Evolutionary conservation across 1,140 invertebrate genomes (phyloP).

Genomic region (Arctopsyche grandis): DNA sequence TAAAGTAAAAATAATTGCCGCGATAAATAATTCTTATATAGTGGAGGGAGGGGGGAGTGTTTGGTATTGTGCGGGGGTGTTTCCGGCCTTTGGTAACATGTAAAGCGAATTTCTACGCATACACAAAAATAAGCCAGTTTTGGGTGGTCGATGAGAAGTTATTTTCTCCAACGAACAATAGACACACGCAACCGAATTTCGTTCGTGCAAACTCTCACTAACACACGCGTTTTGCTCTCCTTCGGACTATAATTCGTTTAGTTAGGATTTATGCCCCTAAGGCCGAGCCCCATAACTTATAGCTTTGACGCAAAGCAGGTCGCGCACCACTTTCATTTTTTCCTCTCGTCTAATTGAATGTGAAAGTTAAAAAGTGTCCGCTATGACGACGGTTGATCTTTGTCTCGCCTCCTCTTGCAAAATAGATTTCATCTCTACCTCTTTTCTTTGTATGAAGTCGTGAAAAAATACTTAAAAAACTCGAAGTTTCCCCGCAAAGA

Average conservation of each 20-base stretch:
- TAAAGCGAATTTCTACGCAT: constrained; percentile 19
- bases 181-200: constrained; percentile 16
- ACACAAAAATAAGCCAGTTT: not conserved
- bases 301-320: constrained; percentile 28
- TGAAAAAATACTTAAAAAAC: no score
- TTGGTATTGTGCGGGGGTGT: constrained; percentile 5
- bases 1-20: constrained; percentile 7
- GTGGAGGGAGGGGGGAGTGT: not conserved
- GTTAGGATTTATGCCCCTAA: constrained; percentile 13
- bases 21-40: constrained; percentile 34
- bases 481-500: no score
- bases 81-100: constrained; percentile 32
- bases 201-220: not conserved
- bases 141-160: constrained; percentile 9
- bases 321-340: constrained; percentile 28
- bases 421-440: not conserved
- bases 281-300: constrained; percentile 18
- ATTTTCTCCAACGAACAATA: constrained; percentile 36
- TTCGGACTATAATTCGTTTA: constrained; percentile 26
- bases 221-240: not conserved
- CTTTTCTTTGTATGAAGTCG: no score
- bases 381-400: not conserved
- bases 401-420: not conserved
- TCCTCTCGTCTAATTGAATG: constrained; percentile 11
- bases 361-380: constrained; percentile 28